Conservation (phyloP, 2,888 invertebrate genomes). For the Zele albiditarsus region DNA sequence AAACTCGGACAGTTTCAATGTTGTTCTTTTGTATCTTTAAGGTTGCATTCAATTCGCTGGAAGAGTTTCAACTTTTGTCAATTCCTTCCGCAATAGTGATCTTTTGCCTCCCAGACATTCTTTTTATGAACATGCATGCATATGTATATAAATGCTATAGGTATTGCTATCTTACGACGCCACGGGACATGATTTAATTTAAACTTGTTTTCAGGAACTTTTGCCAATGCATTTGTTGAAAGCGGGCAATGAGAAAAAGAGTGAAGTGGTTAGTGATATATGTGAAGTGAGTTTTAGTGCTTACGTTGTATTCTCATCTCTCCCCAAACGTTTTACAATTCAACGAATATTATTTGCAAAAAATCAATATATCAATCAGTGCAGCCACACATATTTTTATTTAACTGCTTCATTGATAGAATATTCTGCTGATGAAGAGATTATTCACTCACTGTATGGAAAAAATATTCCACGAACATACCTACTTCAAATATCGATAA, state of each 20-base stretch:
- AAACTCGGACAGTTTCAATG: too few species aligned
- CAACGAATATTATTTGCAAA: not conserved
- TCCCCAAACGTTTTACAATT: not conserved
- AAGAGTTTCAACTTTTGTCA: too few species aligned
- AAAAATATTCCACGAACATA: too few species aligned
- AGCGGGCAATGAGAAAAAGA: slow-evolving; percentile 30
- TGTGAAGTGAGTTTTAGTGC: not conserved
- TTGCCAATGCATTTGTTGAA: slow-evolving; percentile 48
- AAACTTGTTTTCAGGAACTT: slow-evolving; percentile 60
- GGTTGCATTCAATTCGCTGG: too few species aligned
- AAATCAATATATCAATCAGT: not conserved
- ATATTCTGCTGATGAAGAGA: too few species aligned
- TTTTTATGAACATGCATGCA: not conserved
- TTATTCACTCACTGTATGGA: too few species aligned
- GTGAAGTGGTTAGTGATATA: not conserved
- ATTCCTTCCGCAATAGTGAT: slow-evolving; percentile 27
- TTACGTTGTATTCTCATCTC: not conserved
- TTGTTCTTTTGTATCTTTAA: too few species aligned
- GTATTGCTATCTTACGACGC: slow-evolving; percentile 47
- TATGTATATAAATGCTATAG: too few species aligned
- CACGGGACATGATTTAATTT: slow-evolving; percentile 62
- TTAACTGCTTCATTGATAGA: too few species aligned
- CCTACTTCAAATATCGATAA: too few species aligned
- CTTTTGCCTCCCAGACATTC: not conserved
- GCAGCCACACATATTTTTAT: not conserved